phyloP scores from a whole-genome alignment of 1,140 invertebrate species.

The Halictus rubicundus region DNA sequence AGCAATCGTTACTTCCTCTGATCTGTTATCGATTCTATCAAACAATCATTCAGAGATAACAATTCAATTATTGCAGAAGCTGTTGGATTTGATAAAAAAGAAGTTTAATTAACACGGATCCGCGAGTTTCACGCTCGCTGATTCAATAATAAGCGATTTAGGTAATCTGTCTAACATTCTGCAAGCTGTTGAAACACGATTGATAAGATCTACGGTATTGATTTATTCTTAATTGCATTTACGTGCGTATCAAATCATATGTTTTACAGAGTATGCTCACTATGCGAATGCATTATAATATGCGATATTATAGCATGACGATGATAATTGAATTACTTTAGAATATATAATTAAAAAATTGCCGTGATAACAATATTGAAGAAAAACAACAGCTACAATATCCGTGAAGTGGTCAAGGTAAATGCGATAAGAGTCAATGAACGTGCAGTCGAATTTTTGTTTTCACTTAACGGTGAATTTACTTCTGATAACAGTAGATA shows the following conservation, averaged over 20 bases:
- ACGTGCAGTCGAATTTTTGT: not conserved
- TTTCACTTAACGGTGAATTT: not conserved
- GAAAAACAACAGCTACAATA: not conserved
- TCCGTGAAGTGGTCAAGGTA: not conserved
- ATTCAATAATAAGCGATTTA: not conserved
- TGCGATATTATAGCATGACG: not conserved
- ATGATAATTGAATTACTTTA: not conserved
- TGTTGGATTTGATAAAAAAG: not conserved
- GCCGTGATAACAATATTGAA: not conserved
- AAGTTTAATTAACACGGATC: not conserved
- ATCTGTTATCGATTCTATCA: not conserved
- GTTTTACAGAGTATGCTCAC: not conserved
- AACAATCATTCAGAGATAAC: not conserved
- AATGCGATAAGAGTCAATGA: not conserved
- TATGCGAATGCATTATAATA: not conserved
- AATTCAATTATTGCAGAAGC: not conserved
- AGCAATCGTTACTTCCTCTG: slow-evolving; percentile 3
- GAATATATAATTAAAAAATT: not conserved
- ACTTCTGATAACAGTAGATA: not conserved
- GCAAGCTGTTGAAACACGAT: not conserved
- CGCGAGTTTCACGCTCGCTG: not conserved
- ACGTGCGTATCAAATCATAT: not conserved
- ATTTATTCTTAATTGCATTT: not conserved
- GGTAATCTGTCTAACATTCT: not conserved
- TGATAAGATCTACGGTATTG: slow-evolving; percentile 7